Conservation (phyloP, 2,113 vertebrate species). For the Halcyon senegalensis region DNA sequence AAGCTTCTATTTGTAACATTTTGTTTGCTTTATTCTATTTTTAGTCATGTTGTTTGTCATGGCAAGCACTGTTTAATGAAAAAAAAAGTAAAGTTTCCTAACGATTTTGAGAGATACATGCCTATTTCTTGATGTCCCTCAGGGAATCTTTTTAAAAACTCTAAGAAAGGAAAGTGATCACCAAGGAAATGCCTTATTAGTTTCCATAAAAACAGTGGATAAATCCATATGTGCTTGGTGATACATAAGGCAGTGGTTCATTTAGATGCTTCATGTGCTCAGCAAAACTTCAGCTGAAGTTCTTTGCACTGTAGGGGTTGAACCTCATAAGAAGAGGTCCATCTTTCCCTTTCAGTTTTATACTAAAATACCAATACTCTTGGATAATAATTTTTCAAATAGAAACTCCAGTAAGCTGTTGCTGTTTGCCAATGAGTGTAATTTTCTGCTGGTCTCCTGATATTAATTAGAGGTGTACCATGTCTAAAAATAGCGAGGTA, state of each 20-base stretch:
- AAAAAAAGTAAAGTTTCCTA: conserved; percentile 40
- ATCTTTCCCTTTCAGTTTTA: background rate
- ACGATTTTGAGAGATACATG: conserved; percentile 18
- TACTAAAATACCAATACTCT: background rate
- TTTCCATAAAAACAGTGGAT: background rate
- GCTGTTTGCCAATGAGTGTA: background rate
- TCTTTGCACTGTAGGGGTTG: background rate
- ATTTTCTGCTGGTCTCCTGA: background rate
- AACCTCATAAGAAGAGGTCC: background rate
- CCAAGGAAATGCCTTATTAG: background rate
- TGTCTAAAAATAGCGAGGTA: background rate
- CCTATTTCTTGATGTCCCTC: background rate
- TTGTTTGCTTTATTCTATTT: conserved; percentile 67
- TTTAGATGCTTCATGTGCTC: background rate
- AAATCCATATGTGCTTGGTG: background rate
- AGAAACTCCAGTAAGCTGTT: background rate
- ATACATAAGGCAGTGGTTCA: background rate
- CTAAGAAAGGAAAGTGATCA: background rate
- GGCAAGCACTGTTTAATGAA: conserved; percentile 45
- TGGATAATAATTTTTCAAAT: background rate
- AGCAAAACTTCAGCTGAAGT: background rate
- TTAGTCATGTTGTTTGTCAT: conserved; percentile 62
- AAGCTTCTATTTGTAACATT: conserved; percentile 31
- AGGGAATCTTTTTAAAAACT: background rate
- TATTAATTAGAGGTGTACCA: background rate